Percentiles rank a stretch among this genome's conserved stretches.
These are phyloP conservation scores for Parauchenoglanis punctatus DNA, from an alignment of 2,797 vertebrate genomes.

Conservation along the genomic window DNA sequence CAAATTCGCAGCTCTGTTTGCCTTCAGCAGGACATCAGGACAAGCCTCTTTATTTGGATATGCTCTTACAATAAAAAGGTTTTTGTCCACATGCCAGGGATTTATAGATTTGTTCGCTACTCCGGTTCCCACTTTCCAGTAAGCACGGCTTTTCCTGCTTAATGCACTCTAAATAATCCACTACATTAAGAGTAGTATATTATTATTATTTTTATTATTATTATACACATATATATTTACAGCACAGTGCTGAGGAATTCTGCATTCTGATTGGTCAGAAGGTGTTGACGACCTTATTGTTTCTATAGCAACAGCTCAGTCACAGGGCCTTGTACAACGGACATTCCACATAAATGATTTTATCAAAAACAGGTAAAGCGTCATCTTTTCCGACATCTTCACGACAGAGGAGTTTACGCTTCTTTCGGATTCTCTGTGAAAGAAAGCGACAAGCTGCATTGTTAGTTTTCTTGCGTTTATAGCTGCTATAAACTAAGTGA, in stretches of 20 bases:
- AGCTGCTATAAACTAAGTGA: neutral
- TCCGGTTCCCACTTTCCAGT: neutral
- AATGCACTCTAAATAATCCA: conserved; percentile 1
- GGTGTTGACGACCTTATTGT: neutral
- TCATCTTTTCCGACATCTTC: neutral
- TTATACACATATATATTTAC: neutral
- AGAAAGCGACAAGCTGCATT: neutral
- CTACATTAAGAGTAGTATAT: neutral
- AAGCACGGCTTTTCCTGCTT: neutral
- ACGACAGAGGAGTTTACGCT: neutral
- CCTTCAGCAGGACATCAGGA: conserved; percentile 12
- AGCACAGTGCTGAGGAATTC: neutral
- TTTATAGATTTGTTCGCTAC: neutral
- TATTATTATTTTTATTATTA: neutral
- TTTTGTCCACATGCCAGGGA: neutral
- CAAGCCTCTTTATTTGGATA: conserved; percentile 4
- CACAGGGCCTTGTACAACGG: neutral
- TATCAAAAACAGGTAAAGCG: neutral
- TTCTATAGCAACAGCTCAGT: neutral
- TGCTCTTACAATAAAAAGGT: neutral
- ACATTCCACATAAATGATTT: neutral
- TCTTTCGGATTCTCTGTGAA: neutral
- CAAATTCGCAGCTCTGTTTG: conserved; percentile 14
- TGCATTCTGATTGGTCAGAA: conserved; percentile 5
- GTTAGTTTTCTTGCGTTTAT: too few species aligned